Base-by-base conservation (phyloP, 2,888 invertebrate species). In the Emesis russula region DNA sequence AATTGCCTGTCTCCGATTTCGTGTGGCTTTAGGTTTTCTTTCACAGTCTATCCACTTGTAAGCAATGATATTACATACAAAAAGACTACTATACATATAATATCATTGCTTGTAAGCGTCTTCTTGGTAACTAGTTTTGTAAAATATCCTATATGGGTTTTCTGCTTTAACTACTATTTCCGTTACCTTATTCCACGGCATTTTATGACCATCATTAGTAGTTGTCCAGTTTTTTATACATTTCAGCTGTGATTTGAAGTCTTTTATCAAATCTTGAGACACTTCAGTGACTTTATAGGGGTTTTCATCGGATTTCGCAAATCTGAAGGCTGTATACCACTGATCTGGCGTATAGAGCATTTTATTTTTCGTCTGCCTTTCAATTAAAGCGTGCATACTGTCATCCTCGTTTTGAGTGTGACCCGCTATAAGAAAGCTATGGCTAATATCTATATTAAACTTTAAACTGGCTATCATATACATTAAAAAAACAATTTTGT, bases 231-330 rank as follows among this genome's bases (percentile, higher is more conserved):
- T 81, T 7, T 68, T 77, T 33, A 70, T 63, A 33, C n/a, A 13
- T 38, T 79, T 63, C 25, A 76, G 41, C 68, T 33, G 18, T 53
- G 58, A 70, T 73, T 63, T 75, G n/a, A 83, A 78, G 33, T 70
- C 48, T 58, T 31, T 74, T 13, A 81, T 66, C 38, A 73, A 77
- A 58, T 48, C 80, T 71, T 86, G 78, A 81, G 81, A 76, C 33
- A 68, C 58, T 68, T 84, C 44, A 71, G 66, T 83, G 13, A 83
- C 83, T 75, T 70, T 77, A 48, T 85, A 90, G 7, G 83, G 73
- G 25, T 25, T 25, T 25, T 25, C 82, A 38, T 83, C 74, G 66
- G 83, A 74, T 85, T 87, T 87, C 48, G 81, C 81, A 75, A 73
- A 85, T 76, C 85, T 38, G 36, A 85, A 68, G 44, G 25, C 33